Conservation (phyloP, 2,797 vertebrate genomes). For the Mormyrus hasselquistii region DNA sequence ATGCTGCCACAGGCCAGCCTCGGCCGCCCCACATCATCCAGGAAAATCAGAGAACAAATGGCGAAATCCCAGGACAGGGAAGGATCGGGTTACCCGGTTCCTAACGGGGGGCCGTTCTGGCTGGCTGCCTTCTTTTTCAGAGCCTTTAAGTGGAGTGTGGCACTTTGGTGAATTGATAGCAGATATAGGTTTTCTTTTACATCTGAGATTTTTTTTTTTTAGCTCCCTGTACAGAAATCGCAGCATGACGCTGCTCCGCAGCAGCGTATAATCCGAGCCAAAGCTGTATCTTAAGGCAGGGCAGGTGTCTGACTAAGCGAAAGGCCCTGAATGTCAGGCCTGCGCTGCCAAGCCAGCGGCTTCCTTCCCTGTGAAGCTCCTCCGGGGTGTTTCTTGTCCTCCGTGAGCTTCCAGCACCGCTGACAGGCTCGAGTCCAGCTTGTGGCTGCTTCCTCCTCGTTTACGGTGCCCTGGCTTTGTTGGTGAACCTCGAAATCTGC, state of each 20-base stretch:
- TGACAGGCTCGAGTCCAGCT: slow-evolving; percentile 24
- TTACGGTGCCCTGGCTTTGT: background rate
- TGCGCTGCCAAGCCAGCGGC: background rate
- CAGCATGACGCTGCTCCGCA: background rate
- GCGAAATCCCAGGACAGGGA: slow-evolving; percentile 23
- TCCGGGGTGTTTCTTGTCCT: background rate
- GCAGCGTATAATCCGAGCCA: background rate
- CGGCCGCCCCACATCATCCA: slow-evolving; percentile 17
- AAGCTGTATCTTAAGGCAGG: background rate
- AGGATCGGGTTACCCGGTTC: slow-evolving; percentile 22
- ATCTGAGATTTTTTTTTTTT: background rate
- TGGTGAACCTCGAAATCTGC: background rate
- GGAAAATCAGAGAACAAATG: slow-evolving; percentile 18
- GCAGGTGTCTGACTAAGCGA: background rate
- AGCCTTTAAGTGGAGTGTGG: background rate
- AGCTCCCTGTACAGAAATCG: background rate
- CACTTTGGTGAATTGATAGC: background rate
- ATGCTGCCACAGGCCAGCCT: slow-evolving; percentile 10
- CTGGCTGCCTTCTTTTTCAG: slow-evolving; percentile 19
- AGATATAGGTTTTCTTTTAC: background rate
- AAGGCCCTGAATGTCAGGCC: background rate
- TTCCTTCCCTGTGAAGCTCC: background rate
- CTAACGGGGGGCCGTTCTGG: slow-evolving; percentile 23
- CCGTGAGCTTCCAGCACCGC: background rate
- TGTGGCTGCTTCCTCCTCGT: background rate